These are phyloP conservation scores for Tetheella fluctuosa DNA, from an alignment of 2,888 invertebrate species.

Conservation along the genomic window DNA sequence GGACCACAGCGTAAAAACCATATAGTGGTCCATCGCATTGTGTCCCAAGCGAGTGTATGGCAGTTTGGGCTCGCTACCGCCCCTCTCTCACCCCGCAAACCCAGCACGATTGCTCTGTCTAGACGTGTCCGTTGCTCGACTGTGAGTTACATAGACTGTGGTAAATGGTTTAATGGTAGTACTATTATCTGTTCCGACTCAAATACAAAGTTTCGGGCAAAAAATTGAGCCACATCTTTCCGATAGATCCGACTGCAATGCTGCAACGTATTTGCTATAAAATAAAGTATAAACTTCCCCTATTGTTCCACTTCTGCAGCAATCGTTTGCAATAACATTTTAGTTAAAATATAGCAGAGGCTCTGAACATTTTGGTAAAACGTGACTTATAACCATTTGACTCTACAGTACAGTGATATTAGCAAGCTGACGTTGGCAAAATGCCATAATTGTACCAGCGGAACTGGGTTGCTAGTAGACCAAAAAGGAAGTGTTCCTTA, in stretches of 20 bases:
- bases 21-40: too few relatives aligned
- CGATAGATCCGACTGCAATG: conserved; percentile 27
- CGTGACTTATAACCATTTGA: conserved; percentile 66
- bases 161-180: too few relatives aligned
- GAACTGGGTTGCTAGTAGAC: conserved; percentile 54
- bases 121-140: too few relatives aligned
- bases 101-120: too few relatives aligned
- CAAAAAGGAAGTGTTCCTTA: conserved; percentile 63
- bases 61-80: too few relatives aligned
- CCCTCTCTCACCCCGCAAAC: too few relatives aligned
- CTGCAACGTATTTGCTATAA: conserved; percentile 52
- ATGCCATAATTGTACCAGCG: conserved; percentile 68
- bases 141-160: too few relatives aligned
- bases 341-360: conserved; percentile 46
- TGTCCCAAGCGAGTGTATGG: too few relatives aligned
- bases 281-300: conserved; percentile 52
- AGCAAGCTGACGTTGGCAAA: conserved; percentile 67
- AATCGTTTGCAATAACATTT: conserved; percentile 49
- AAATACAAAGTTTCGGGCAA: conserved; percentile 2
- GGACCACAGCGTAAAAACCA: too few relatives aligned
- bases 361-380: conserved; percentile 65
- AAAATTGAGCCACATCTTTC: conserved; percentile 18
- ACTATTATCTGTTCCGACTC: too few relatives aligned
- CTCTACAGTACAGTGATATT: conserved; percentile 58
- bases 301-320: conserved; percentile 50